Percentiles rank a stretch among this genome's conserved stretches.
Evolutionary conservation across 2,888 invertebrate species (phyloP).

Genomic region (Flabesymbios commensalis): DNA sequence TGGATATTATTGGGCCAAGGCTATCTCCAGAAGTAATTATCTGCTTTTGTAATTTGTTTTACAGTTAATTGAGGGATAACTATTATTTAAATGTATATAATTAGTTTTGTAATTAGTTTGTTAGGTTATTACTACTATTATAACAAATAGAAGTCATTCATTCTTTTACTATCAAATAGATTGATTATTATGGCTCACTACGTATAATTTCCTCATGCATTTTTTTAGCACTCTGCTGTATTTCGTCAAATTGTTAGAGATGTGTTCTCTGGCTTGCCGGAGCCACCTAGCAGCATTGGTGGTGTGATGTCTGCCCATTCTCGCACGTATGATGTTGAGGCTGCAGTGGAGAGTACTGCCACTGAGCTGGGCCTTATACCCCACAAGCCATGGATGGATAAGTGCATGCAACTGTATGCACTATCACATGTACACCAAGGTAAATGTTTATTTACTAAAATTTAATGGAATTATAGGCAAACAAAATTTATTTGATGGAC

Average conservation of each 20-base stretch:
- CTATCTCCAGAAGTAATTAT: conserved; percentile 47
- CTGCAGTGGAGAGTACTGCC: conserved; percentile 45
- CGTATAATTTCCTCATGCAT: too few relatives aligned
- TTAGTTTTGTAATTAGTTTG: neutral
- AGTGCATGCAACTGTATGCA: conserved; percentile 56
- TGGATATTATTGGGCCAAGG: conserved; percentile 56
- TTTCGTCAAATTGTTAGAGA: conserved; percentile 55
- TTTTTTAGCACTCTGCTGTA: conserved; percentile 46
- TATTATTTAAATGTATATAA: too few relatives aligned
- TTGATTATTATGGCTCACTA: too few relatives aligned
- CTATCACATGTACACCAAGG: conserved; percentile 57
- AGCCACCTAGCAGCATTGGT: conserved; percentile 27
- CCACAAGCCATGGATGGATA: conserved; percentile 57
- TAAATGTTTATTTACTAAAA: conserved; percentile 24
- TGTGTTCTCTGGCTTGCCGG: conserved; percentile 54
- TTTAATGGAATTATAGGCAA: neutral
- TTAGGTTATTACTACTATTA: neutral
- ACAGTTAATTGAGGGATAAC: too few relatives aligned
- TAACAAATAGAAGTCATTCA: neutral
- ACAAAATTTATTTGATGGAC: neutral
- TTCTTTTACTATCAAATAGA: too few relatives aligned
- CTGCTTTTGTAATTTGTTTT: too few relatives aligned
- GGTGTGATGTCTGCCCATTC: conserved; percentile 41
- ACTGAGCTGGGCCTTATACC: conserved; percentile 49
- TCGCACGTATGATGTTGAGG: conserved; percentile 46